Conservation (phyloP, 2,888 invertebrate genomes). For the Trichopria drosophilae region DNA sequence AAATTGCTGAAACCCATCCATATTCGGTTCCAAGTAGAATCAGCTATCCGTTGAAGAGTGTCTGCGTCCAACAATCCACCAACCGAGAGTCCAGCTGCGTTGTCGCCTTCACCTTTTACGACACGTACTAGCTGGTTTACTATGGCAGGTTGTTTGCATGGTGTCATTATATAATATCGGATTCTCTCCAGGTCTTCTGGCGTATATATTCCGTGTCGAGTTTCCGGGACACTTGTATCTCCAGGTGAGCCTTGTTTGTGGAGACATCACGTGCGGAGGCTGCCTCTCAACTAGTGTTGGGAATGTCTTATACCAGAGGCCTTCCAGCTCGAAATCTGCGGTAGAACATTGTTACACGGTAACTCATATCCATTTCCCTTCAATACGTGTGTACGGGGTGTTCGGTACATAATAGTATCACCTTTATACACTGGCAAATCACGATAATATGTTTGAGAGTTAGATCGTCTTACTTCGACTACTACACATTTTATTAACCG, state of each 20-base stretch:
- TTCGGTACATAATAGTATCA: slow-evolving; percentile 31
- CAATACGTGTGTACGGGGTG: slow-evolving; percentile 32
- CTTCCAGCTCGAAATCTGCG: too few species aligned
- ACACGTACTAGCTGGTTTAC: background rate
- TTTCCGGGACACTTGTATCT: background rate
- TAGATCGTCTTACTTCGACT: too few species aligned
- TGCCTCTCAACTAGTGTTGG: too few species aligned
- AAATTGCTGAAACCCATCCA: background rate
- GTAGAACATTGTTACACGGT: slow-evolving; percentile 28
- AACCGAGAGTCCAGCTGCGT: background rate
- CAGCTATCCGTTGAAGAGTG: background rate
- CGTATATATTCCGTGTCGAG: slow-evolving; percentile 6
- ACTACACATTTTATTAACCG: too few species aligned
- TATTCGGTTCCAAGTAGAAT: slow-evolving; percentile 1
- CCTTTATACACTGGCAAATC: too few species aligned
- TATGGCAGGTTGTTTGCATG: background rate
- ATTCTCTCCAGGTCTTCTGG: background rate
- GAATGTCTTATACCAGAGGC: too few species aligned
- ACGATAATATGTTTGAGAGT: too few species aligned
- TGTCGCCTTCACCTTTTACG: background rate
- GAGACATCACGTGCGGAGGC: too few species aligned
- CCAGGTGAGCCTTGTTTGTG: background rate
- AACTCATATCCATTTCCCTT: slow-evolving; percentile 20
- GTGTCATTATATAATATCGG: slow-evolving; percentile 10
- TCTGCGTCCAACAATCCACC: background rate